phyloP scores from a whole-genome alignment of 1,140 invertebrate genomes.

The Battus philenor region DNA sequence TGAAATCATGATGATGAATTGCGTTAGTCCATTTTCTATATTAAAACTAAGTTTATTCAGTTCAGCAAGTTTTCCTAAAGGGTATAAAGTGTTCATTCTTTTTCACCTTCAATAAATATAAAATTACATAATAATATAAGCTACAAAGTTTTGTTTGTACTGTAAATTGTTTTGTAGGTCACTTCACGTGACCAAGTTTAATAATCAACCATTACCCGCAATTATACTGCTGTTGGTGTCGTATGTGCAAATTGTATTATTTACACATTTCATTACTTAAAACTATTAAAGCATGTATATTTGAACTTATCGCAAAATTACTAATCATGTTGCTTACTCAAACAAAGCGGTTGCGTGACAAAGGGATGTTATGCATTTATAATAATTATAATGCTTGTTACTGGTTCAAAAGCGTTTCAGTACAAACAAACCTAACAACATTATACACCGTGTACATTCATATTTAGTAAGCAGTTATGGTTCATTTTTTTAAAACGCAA shows the following conservation, averaged over 20 bases:
- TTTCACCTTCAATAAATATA: too few species aligned
- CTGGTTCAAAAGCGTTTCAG: slow-evolving; percentile 19
- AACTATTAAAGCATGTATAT: slow-evolving; percentile 36
- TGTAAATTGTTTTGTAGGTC: too few species aligned
- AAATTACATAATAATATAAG: too few species aligned
- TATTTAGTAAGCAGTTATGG: not conserved
- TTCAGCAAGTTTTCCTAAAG: too few species aligned
- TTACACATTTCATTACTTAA: slow-evolving; percentile 34
- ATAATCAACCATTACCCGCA: too few species aligned
- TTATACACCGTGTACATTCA: not conserved
- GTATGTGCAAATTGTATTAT: slow-evolving; percentile 9
- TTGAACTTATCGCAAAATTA: slow-evolving; percentile 40
- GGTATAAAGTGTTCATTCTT: too few species aligned
- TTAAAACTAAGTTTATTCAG: too few species aligned
- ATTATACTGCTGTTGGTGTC: slow-evolving; percentile 1
- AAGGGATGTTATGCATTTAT: slow-evolving; percentile 41
- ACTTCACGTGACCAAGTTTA: too few species aligned
- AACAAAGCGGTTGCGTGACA: slow-evolving; percentile 42
- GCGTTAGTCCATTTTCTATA: too few species aligned
- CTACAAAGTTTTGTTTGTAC: too few species aligned
- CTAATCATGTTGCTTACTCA: slow-evolving; percentile 44
- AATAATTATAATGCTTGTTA: slow-evolving; percentile 32
- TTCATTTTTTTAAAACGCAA: not conserved
- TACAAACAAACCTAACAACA: slow-evolving; percentile 19
- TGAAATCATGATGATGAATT: too few species aligned